Evolutionary conservation across 2,888 invertebrate species (phyloP), one percentile per base, ranked within the genome.

Genomic region (Agonopterix arenella): DNA sequence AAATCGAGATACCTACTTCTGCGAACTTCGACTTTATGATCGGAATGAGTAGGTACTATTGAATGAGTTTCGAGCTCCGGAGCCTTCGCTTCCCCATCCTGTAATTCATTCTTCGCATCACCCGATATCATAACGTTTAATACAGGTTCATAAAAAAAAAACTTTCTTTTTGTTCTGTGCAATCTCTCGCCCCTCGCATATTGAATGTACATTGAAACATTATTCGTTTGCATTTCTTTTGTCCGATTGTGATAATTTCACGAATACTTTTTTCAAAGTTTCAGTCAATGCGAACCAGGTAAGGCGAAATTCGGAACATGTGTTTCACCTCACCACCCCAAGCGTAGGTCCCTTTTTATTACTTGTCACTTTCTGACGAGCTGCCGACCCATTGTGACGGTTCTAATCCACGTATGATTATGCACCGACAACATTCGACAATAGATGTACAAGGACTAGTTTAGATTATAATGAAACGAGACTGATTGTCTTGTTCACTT

Each of bases 371-470:
- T 70, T 61, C 66, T 81, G 80, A 79, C 81, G 73, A 73, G 71
- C 73, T 70, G 64, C 73, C 70, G 64, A 68, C 60, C 68, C 59
- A 78, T 84, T 83, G 80, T 84, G 67, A 61, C 54, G 58, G 54
- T 65, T 76, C 74, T 80, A 78, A 80, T 79, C 75, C 78, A 77
- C 67, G 69, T 73, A 75, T 76, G 77, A 83, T 83, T 80, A 81
- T 82, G 76, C 80, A 78, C 64, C 68, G 73, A 81, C 72, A 80
- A 83, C 28, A 28, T 28, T 28, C 73, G 64, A 66, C 51, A 55
- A 58, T 57, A 62, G 69, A 67, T 71, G 75, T 74, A 76, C 76
- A 76, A 78, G 73, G 70, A 83, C 84, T 71, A 77, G 83, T 84
- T 84, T 78, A 67, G 58, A 54, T 68, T 72, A 83, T 80, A 84